Conservation (phyloP, 2,797 vertebrate species). For the Hybognathus amarus region DNA sequence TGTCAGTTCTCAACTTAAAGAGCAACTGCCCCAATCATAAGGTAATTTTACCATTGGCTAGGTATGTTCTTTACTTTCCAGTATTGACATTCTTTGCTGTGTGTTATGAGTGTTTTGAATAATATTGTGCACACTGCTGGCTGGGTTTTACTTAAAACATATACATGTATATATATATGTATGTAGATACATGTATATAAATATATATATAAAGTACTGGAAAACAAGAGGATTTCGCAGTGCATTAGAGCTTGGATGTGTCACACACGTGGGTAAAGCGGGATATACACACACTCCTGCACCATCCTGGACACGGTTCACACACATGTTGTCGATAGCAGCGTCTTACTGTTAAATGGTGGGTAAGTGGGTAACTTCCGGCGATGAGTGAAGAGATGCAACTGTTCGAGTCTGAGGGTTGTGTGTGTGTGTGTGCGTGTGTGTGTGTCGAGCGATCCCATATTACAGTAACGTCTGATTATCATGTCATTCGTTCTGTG, state of each 20-base stretch:
- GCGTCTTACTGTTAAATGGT: conserved; percentile 98
- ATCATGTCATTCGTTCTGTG: conserved; percentile 68
- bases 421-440: conserved; percentile 84
- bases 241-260: conserved; percentile 93
- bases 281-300: conserved; percentile 99
- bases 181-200: not conserved
- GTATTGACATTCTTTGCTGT: conserved; percentile 2
- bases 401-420: conserved; percentile 88
- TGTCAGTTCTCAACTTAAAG: conserved; percentile 9
- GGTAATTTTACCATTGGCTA: conserved; percentile 8
- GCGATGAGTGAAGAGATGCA: conserved; percentile 88
- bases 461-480: conserved; percentile 74
- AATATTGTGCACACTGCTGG: conserved; percentile 1
- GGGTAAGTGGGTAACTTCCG: conserved; percentile 97
- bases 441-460: conserved; percentile 82
- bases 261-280: conserved; percentile 96
- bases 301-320: conserved; percentile 99
- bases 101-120: not conserved
- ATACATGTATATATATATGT: not conserved
- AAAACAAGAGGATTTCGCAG: conserved; percentile 81
- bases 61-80: not conserved
- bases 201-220: not conserved
- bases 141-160: not conserved
- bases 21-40: not conserved
- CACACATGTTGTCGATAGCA: conserved; percentile 98